These are phyloP conservation scores for Myotis myotis DNA, from an alignment of 2,797 vertebrate genomes.

Conservation along the genomic window DNA sequence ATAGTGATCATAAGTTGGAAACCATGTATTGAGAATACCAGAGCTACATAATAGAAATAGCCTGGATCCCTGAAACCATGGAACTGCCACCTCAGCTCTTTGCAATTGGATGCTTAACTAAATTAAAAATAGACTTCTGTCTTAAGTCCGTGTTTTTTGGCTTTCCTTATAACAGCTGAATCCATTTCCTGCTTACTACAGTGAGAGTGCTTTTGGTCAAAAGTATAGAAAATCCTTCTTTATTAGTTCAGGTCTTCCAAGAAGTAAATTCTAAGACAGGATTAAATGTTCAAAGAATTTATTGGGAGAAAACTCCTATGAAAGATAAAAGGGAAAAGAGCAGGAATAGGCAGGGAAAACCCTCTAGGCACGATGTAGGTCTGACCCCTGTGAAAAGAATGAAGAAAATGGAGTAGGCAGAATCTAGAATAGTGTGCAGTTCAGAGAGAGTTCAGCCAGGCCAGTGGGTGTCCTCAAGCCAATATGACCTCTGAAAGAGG, in stretches of 20 bases:
- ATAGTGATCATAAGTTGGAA: neutral
- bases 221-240: constrained; percentile 39
- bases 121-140: neutral
- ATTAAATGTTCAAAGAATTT: neutral
- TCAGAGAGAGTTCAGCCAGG: neutral
- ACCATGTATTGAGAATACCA: neutral
- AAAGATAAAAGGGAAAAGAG: neutral
- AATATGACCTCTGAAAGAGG: neutral
- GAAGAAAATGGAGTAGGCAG: neutral
- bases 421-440: neutral
- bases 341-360: neutral
- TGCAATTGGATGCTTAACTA: neutral
- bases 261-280: neutral
- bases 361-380: too few species aligned
- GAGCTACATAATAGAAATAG: neutral
- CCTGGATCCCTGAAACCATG: neutral
- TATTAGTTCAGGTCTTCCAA: neutral
- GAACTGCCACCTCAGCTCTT: neutral
- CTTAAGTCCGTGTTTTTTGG: constrained; percentile 21
- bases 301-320: neutral
- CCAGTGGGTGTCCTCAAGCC: neutral
- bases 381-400: neutral
- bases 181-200: neutral
- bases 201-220: neutral
- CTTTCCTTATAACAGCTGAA: neutral